Conservation (phyloP, 2,113 vertebrate genomes). For the Lanius collurio region DNA sequence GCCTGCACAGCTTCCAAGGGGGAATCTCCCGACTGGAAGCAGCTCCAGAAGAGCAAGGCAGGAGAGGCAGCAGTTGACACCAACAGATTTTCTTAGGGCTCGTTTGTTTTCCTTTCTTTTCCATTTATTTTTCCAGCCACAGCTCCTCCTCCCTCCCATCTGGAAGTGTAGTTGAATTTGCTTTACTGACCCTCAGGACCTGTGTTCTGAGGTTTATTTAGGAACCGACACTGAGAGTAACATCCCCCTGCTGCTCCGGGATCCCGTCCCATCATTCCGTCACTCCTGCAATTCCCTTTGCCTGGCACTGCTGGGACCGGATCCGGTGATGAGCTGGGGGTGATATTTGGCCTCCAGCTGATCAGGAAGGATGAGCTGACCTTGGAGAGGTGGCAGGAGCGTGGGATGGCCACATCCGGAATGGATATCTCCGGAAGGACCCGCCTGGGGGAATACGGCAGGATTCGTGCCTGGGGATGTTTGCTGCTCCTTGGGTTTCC, state of each 20-base stretch:
- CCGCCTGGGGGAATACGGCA: background rate
- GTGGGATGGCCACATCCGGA: background rate
- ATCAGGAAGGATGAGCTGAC: background rate
- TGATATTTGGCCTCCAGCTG: background rate
- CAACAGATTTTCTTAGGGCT: background rate
- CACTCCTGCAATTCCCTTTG: background rate
- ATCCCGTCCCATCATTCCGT: fast-evolving
- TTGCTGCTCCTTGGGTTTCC: background rate
- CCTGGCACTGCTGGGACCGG: background rate
- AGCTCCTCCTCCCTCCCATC: background rate
- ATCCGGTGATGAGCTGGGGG: background rate
- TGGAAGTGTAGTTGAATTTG: background rate
- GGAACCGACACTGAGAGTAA: too few relatives aligned
- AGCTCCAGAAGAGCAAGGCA: background rate
- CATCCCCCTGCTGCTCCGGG: too few relatives aligned
- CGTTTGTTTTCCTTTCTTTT: background rate
- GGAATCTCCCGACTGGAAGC: background rate
- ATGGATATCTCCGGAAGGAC: background rate
- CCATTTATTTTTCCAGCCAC: background rate
- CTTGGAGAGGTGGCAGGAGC: background rate
- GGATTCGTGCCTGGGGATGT: background rate
- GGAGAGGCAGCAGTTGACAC: background rate
- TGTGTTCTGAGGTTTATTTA: background rate
- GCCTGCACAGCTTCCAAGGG: background rate
- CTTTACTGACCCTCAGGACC: background rate